Evolutionary conservation across 64 coral and sea anemone species (phyloP).

Genomic region (Astreopora myriophthalma): DNA sequence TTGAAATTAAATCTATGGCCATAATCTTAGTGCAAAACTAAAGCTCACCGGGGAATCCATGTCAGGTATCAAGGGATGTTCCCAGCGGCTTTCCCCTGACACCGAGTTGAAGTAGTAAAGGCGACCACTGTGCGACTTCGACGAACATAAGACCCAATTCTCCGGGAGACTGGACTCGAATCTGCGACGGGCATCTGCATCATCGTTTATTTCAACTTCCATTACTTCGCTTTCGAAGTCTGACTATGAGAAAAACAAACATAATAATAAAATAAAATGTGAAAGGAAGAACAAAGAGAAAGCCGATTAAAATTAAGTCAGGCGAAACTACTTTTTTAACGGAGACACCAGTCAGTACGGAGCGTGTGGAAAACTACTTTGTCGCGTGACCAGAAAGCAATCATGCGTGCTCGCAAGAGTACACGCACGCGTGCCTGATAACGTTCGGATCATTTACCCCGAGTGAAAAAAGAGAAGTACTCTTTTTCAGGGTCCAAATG

Average conservation of each 20-base stretch:
- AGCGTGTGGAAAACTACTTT: too few relatives aligned
- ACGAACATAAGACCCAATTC: slow-evolving; percentile 82
- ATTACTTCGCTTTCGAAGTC: slow-evolving; percentile 17
- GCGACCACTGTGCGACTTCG: slow-evolving; percentile 65
- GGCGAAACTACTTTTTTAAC: too few relatives aligned
- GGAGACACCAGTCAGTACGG: too few relatives aligned
- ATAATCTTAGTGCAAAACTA: background rate
- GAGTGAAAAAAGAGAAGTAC: background rate
- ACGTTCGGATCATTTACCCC: background rate
- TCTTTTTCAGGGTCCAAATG: too few relatives aligned
- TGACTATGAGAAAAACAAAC: background rate
- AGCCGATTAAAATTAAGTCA: too few relatives aligned
- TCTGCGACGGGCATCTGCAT: slow-evolving; percentile 39
- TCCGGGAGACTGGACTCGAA: slow-evolving; percentile 86
- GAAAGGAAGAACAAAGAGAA: too few relatives aligned
- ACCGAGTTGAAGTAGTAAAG: slow-evolving; percentile 84
- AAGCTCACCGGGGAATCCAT: slow-evolving; percentile 54
- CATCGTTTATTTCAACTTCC: slow-evolving; percentile 28
- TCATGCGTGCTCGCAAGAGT: background rate
- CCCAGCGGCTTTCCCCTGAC: slow-evolving; percentile 86
- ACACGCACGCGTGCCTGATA: background rate
- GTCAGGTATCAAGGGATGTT: slow-evolving; percentile 78
- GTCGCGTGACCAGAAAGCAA: background rate
- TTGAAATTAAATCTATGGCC: background rate
- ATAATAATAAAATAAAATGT: background rate